Evolutionary conservation across 2,888 invertebrate genomes (phyloP).

Genomic region (Hemithea aestivaria): DNA sequence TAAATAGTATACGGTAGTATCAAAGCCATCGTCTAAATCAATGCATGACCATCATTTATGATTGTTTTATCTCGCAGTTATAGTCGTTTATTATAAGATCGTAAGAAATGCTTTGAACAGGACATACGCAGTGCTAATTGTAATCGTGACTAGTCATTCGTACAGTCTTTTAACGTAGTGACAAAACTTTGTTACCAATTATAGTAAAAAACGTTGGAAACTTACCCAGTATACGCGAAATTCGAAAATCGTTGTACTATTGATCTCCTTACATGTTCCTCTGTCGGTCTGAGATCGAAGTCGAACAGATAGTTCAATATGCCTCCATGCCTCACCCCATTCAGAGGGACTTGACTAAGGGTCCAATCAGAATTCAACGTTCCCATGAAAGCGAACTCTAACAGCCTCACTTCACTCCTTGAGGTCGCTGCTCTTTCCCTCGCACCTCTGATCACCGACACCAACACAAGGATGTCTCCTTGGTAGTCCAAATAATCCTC

Average conservation of each 20-base stretch:
- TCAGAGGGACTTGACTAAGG: slow-evolving; percentile 46
- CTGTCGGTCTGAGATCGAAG: slow-evolving; percentile 41
- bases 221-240: slow-evolving; percentile 60
- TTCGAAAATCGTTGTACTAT: slow-evolving; percentile 41
- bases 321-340: slow-evolving; percentile 57
- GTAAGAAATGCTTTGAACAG: too few relatives aligned
- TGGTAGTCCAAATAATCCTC: slow-evolving; percentile 60
- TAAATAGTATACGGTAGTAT: too few relatives aligned
- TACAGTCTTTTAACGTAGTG: too few relatives aligned
- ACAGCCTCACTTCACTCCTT: slow-evolving; percentile 42
- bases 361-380: slow-evolving; percentile 52
- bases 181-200: too few relatives aligned
- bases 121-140: too few relatives aligned
- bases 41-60: too few relatives aligned
- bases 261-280: slow-evolving; percentile 34
- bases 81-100: too few relatives aligned
- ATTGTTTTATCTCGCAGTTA: too few relatives aligned
- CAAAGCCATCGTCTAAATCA: too few relatives aligned
- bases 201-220: too few relatives aligned
- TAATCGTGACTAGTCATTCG: too few relatives aligned
- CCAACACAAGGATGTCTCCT: slow-evolving; percentile 55
- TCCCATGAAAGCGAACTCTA: slow-evolving; percentile 58
- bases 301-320: slow-evolving; percentile 59
- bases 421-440: slow-evolving; percentile 52
- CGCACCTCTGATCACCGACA: slow-evolving; percentile 52